Evolutionary conservation across 2,888 invertebrate genomes (phyloP), one percentile per base, ranked within the genome.

Genomic region (Metalampra italica): DNA sequence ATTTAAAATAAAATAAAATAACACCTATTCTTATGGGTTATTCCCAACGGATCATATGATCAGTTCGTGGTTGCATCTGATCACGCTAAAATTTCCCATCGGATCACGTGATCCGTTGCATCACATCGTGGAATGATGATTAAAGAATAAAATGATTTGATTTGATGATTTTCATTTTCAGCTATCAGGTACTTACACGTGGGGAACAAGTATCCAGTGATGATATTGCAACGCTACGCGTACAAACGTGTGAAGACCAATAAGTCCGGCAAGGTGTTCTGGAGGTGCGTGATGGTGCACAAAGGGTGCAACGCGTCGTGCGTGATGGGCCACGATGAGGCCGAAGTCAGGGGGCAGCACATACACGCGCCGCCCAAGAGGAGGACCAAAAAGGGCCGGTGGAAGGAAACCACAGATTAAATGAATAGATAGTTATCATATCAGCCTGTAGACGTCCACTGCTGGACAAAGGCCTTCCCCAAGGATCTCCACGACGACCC

Each of bases 271-370:
- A 68, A 64, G 45, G 57, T 71, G 1, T 67, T 67, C 47, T 75
- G 74, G 65, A 59, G 67, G 30, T 78, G 77, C 44, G 67, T 68
- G 7, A 64, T 67, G 54, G 54, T 61, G 0, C 76, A 77, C 41
- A 57, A 61, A 1, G 76, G 77, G 0, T 77, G 77, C 47, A 60
- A 43, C 14, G 63, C 68, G 2, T 58, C 55, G 46, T 71, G 70
- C 32, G 47, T 66, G 29, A 63, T 62, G 1, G 62, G 52, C 7
- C 54, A 60, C 0, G 52, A 61, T 0, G 50, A 53, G 8, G 55
- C 58, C 1, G 62, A 60, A 9, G 49, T 61, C 5, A 46, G 43
- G 7, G 57, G 63, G 14, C 48, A 54, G 11, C 70, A 71, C 36
- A 63, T 61, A 30, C 68, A 71, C 40, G 49, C 54, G 7, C 69